These are phyloP conservation scores for Lycaon pictus DNA, from an alignment of 2,113 vertebrate species.

Conservation along the genomic window DNA sequence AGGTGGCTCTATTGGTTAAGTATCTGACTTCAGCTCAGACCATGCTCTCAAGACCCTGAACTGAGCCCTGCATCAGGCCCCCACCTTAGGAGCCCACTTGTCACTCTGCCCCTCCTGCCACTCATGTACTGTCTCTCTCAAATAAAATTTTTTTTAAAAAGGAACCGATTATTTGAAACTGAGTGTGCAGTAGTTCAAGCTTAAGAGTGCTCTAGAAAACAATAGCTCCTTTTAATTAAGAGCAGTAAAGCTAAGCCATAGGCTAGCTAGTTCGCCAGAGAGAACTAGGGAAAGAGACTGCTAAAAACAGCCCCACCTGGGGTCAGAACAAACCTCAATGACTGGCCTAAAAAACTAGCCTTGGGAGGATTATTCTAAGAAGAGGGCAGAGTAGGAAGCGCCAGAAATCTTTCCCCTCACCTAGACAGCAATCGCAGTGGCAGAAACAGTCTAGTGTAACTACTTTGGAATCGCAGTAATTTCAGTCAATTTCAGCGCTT, in stretches of 20 bases:
- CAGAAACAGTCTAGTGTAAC: not conserved
- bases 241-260: slow-evolving; percentile 33
- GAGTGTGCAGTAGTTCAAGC: not conserved
- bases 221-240: not conserved
- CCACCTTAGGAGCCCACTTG: too few species aligned
- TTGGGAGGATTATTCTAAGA: slow-evolving; percentile 14
- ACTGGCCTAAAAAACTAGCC: not conserved
- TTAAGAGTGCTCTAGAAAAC: not conserved
- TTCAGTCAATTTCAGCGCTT: not conserved
- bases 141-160: too few species aligned
- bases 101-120: too few species aligned
- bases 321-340: not conserved
- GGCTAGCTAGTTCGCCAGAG: not conserved
- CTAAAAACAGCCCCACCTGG: not conserved
- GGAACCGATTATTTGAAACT: slow-evolving; percentile 12
- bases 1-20: too few species aligned
- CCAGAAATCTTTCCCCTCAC: not conserved
- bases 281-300: not conserved
- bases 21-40: too few species aligned
- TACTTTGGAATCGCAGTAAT: not conserved
- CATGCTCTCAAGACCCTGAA: too few species aligned
- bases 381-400: not conserved
- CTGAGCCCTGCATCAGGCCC: too few species aligned
- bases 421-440: not conserved
- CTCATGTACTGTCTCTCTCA: too few species aligned